These are phyloP conservation scores for Buceros bicornis DNA, from an alignment of 2,797 vertebrate genomes.

Conservation along the genomic window DNA sequence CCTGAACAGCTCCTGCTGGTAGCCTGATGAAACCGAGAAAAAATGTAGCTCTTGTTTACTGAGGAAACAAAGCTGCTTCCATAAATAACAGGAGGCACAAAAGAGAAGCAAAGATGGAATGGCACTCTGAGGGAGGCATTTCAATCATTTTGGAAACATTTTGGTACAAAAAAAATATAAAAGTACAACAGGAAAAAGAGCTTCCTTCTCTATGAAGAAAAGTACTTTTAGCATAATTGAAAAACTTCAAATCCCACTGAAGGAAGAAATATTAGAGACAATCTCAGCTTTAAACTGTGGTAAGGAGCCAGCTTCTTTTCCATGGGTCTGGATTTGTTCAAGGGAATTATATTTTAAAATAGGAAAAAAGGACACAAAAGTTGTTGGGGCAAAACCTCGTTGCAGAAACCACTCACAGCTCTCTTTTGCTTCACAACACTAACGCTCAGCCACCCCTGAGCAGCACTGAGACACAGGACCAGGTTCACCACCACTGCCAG, in stretches of 20 bases:
- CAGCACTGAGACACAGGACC: too few relatives aligned
- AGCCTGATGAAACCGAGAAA: conserved; percentile 39
- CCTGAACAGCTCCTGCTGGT: conserved; percentile 8
- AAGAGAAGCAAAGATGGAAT: conserved; percentile 11
- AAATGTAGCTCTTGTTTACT: conserved; percentile 19
- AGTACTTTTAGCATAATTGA: background rate
- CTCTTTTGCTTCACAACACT: background rate
- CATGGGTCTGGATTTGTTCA: background rate
- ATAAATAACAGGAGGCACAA: conserved; percentile 43
- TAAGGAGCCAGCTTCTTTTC: background rate
- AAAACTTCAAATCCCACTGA: background rate
- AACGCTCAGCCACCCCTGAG: background rate
- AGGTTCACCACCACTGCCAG: rapidly evolving
- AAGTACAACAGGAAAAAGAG: background rate
- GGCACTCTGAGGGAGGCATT: background rate
- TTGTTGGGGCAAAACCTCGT: background rate
- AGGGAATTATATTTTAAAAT: background rate
- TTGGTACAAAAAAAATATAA: background rate
- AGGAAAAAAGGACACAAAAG: background rate
- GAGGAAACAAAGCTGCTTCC: conserved; percentile 46
- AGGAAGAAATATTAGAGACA: background rate
- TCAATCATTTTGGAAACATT: conserved; percentile 1
- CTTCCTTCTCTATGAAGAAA: background rate
- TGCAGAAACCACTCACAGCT: background rate
- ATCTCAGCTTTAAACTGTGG: background rate